Evolutionary conservation across 30 jellyfish, hydroid and myxozoan species (phyloP), one percentile per base, ranked within the genome.

Genomic region (Pseudorhiza aurosa): DNA sequence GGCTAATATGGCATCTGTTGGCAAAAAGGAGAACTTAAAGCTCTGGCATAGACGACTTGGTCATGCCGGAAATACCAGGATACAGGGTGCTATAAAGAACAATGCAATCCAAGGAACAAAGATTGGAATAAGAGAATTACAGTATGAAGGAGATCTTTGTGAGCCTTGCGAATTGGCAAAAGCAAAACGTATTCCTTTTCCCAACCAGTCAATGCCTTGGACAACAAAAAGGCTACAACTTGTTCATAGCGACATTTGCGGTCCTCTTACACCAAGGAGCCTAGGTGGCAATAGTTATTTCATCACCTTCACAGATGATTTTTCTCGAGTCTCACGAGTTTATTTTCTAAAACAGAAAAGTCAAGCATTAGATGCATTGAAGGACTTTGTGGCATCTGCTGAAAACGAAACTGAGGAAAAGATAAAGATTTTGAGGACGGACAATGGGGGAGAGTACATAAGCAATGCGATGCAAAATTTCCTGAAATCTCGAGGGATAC

Each of bases 371-470:
- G 19, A 46, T 8, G 19, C 14, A 46, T 46, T 46, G 15, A 46
- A 46, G 60, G 60, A 46, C 14, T 46, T 46, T 46, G 60, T 4
- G 19, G 60, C 19, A 46, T 8, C 14, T 4, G 60, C 19, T 32
- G 75, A 59, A 58, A 59, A 59, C 17, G 59, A 32, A 4, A 4
- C 26, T 4, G 81, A 37, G 0, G 4, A 37, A 7, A 18, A 37
- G 15, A 36, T 67, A 7, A 67, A 67, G 65, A 40, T 40, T 29
- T 51, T 59, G 4, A 12, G 81, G 22, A 37, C 45, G 35, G 81
- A 67, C 65, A 67, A 67, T 24, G 81, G 37, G 2, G 81, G 81
- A 26, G 75, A 59, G 25, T 59, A 59, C 25, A 59, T 46, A 12
- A 46, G 60, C 19, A 46, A 46, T 12, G 60, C 14, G 19, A 4